Percentiles rank a stretch among this genome's conserved stretches.
phyloP scores from a whole-genome alignment of 2,113 vertebrate species.

The Callospermophilus lateralis region DNA sequence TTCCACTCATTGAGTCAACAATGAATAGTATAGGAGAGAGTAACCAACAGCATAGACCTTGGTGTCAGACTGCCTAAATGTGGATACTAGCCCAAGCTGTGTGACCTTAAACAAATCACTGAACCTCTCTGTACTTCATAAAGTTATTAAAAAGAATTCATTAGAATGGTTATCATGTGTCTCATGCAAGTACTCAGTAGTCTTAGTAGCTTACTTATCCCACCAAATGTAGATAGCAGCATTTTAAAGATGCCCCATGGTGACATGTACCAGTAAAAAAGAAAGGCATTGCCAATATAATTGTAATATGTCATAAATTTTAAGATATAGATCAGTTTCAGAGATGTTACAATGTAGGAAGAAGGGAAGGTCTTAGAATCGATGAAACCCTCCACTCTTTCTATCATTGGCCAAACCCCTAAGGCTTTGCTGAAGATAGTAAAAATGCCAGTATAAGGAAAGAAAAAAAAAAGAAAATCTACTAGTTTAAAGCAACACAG shows the following conservation, averaged over 20 bases:
- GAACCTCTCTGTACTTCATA: not conserved
- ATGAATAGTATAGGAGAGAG: too few species aligned
- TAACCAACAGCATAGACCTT: not conserved
- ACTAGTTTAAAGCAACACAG: not conserved
- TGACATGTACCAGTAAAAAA: not conserved
- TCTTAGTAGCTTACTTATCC: not conserved
- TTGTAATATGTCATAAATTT: not conserved
- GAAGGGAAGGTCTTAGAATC: not conserved
- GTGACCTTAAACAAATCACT: not conserved
- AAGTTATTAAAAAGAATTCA: conserved; percentile 4
- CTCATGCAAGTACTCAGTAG: not conserved
- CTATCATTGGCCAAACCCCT: not conserved
- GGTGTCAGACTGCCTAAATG: not conserved
- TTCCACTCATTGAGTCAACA: not conserved
- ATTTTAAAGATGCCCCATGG: not conserved
- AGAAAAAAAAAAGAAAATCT: not conserved
- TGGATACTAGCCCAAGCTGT: not conserved
- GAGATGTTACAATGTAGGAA: not conserved
- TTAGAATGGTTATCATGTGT: not conserved
- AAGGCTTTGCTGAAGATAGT: not conserved
- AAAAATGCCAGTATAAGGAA: not conserved
- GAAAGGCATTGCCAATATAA: not conserved
- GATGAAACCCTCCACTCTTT: not conserved
- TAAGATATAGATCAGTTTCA: conserved; percentile 1
- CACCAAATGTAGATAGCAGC: not conserved